Base-by-base conservation (phyloP, 2,797 vertebrate genomes). In the Premnoplex brunnescens region DNA sequence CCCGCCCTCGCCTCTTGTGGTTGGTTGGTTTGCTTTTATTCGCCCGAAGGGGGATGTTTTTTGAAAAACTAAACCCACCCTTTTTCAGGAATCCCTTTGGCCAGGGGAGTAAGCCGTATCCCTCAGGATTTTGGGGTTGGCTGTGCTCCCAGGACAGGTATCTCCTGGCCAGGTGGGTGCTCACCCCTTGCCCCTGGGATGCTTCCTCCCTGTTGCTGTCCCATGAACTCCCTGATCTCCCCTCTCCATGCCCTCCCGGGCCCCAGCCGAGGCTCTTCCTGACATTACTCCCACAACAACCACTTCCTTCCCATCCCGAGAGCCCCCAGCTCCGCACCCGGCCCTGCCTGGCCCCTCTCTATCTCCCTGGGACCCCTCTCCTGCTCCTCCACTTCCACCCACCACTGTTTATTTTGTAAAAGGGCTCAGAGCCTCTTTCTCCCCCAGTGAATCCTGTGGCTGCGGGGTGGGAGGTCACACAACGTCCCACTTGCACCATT, bases 201-300 rank as follows among this genome's bases (percentile, higher is more conserved):
- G 0, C 67, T 90, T 79, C 72, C 79, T 92, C 73, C 49, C 36
- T 0, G 1, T 63, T 71, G 44, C 83, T 2, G 0, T 96, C 64
- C 82, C 37, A 3, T 75, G 96, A 83, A 49, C 68, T 85, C 80
- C 63, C 67, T 19, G 83, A 21, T 82, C 63, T 91, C 44, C 48
- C 59, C 80, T 76, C 77, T 89, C 88, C 64, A 67, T 81, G 94
- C 60, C 78, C 0, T 0, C 87, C 44, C 7, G 26, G 95, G 89
- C 87, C 93, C 87, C 93, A 89, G 79, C 58, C 3, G 23, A 75
- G 83, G 85, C 76, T 89, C 88, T 93, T 96, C 96, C 95, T 95
- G 94, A 91, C 74, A 87, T 93, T 96, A 89, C 95, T 96, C 88
- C 84, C 90, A 72, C 85, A 89, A 67, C 71, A 86, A 60, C 92